Conservation (phyloP, 2,113 vertebrate genomes). For the Panurus biarmicus region DNA sequence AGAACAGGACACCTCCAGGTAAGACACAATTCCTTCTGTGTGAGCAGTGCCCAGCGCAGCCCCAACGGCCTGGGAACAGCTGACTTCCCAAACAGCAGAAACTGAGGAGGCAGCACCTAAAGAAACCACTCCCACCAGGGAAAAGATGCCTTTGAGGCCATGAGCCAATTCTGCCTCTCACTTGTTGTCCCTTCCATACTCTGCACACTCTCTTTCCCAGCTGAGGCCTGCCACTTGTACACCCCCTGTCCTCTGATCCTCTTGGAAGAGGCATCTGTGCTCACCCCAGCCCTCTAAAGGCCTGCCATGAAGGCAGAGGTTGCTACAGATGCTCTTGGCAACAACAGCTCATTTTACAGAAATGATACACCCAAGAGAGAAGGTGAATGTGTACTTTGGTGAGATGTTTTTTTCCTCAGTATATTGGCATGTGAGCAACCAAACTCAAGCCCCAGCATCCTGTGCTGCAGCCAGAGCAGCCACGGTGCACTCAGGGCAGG, state of each 20-base stretch:
- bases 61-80: not conserved
- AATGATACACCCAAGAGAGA: not conserved
- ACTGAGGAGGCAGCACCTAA: not conserved
- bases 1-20: not conserved
- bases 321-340: not conserved
- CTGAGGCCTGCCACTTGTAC: not conserved
- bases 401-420: not conserved
- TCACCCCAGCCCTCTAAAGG: not conserved
- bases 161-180: not conserved
- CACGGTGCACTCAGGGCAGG: not conserved
- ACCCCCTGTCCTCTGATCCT: not conserved
- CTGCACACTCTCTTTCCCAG: not conserved
- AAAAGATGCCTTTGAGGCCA: not conserved
- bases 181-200: not conserved
- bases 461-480: not conserved
- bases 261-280: not conserved
- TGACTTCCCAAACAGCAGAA: not conserved
- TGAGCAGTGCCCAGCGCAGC: not conserved
- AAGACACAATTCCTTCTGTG: not conserved
- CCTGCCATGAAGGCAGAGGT: not conserved
- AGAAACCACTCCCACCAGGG: not conserved
- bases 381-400: not conserved
- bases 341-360: not conserved
- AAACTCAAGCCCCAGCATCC: not conserved
- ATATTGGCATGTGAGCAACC: not conserved